These are phyloP conservation scores for Aplocera efformata DNA, from an alignment of 2,888 invertebrate species.

Conservation along the genomic window DNA sequence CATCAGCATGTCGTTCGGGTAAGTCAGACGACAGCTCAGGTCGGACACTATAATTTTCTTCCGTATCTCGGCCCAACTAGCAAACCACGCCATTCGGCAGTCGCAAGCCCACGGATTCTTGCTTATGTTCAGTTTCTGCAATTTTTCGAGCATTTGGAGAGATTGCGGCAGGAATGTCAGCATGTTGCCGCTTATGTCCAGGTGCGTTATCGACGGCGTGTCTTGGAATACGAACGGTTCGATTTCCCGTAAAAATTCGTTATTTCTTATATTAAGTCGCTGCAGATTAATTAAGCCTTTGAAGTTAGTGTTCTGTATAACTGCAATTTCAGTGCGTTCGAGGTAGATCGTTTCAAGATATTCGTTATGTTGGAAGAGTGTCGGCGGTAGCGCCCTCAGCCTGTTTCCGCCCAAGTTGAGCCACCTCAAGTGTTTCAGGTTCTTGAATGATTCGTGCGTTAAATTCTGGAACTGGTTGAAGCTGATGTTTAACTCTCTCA, in stretches of 20 bases:
- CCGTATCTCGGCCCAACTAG: slow-evolving; percentile 71
- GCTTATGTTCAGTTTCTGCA: slow-evolving; percentile 84
- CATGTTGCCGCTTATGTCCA: slow-evolving; percentile 86
- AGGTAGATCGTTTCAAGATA: slow-evolving; percentile 81
- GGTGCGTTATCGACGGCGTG: slow-evolving; percentile 79
- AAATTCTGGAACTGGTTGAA: slow-evolving; percentile 82
- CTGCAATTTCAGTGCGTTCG: slow-evolving; percentile 84
- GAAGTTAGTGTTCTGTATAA: slow-evolving; percentile 83
- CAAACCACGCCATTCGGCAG: slow-evolving; percentile 91
- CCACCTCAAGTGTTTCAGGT: slow-evolving; percentile 75
- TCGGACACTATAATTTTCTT: slow-evolving; percentile 78
- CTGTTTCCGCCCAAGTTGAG: slow-evolving; percentile 82
- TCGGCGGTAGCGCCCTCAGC: slow-evolving; percentile 80
- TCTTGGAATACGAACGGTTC: slow-evolving; percentile 83
- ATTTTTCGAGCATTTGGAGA: slow-evolving; percentile 81
- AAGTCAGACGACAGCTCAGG: slow-evolving; percentile 83
- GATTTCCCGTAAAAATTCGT: slow-evolving; percentile 81
- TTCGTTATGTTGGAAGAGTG: slow-evolving; percentile 83
- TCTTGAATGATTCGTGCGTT: slow-evolving; percentile 81
- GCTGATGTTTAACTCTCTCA: slow-evolving; percentile 82
- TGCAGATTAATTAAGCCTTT: slow-evolving; percentile 82
- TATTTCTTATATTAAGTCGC: slow-evolving; percentile 82
- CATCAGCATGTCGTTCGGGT: slow-evolving; percentile 85
- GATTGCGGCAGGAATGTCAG: slow-evolving; percentile 86
- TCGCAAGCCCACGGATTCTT: slow-evolving; percentile 93